Base-by-base conservation (phyloP, 2,797 vertebrate genomes). In the Myiotriccus ornatus region DNA sequence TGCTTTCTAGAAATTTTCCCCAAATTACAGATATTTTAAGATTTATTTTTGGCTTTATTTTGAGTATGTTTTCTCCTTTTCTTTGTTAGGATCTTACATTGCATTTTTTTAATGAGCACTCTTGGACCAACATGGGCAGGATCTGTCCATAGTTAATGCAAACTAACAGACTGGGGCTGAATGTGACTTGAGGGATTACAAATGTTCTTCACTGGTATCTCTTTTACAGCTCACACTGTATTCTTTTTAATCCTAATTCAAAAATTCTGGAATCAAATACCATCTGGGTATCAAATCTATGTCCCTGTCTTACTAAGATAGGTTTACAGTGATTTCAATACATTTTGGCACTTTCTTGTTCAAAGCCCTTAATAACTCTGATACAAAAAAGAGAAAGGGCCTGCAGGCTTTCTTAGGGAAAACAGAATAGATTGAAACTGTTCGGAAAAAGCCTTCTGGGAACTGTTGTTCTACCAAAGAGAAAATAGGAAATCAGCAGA, bases 381-480 rank as follows among this genome's bases (percentile, higher is more conserved):
- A 73, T 78, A 60, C 14, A 74, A 91, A 34, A 83, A 59, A 63
- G 28, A 76, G 27, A 82, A 90, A 76, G 21, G 20, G 44, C 52
- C 39, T 70, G 24, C 17, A 63, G 73, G 65, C 27, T 87, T 87
- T 91, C 71, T 68, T 25, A 67, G 15, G 34, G 35, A 92, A 89
- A 90, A 60, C 50, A 76, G 53, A 91, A 64, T 52, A 89, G 41
- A 85, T 57, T 68, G 53, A 91, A 92, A 84, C 21, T 69, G 14
- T n/a, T 93, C 69, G 64, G 71, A 73, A 93, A 94, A 93, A 93
- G 37, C 73, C 49, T 86, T 91, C 55, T 73, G 77, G 80, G 67
- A 87, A 59, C 44, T 74, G 52, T 25, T 70, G 65, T 34, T 86
- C 55, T 71, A 74, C 37, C 50, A 79, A 87, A 80, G 77, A 88